Conservation (phyloP, 2,113 vertebrate genomes). For the Heterotis niloticus region DNA sequence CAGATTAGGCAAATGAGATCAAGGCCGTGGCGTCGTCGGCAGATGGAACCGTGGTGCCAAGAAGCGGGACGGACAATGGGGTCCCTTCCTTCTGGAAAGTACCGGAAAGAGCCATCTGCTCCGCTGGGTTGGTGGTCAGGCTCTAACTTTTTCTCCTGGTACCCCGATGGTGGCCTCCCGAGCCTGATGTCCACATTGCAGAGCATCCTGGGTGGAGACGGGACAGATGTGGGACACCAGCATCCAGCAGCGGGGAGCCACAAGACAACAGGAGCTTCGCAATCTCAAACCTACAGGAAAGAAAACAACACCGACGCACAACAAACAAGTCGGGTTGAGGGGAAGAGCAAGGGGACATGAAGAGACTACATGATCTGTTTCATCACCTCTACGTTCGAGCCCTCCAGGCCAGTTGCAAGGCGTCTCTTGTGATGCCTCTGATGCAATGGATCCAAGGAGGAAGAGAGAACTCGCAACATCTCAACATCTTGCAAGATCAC, state of each 20-base stretch:
- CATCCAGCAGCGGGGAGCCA: background rate
- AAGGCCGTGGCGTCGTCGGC: constrained; percentile 18
- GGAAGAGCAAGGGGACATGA: background rate
- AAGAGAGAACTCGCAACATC: too few relatives aligned
- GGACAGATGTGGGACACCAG: too few relatives aligned
- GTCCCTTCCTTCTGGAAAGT: constrained; percentile 16
- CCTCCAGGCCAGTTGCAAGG: background rate
- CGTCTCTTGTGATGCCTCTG: background rate
- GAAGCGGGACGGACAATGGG: background rate
- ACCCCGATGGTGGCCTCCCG: background rate
- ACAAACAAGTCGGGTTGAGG: background rate
- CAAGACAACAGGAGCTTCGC: background rate
- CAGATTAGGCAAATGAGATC: constrained; percentile 25
- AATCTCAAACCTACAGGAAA: background rate
- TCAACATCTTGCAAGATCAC: background rate
- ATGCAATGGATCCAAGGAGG: background rate
- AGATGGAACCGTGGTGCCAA: background rate
- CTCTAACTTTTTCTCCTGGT: constrained; percentile 16
- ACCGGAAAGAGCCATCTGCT: constrained; percentile 29
- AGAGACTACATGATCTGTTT: background rate
- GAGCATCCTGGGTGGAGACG: background rate
- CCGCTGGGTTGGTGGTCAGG: constrained; percentile 29
- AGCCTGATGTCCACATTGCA: background rate
- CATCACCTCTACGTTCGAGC: background rate
- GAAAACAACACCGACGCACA: too few relatives aligned